Evolutionary conservation across 2,113 vertebrate species (phyloP).

Genomic region (Malurus alboscapulatus): DNA sequence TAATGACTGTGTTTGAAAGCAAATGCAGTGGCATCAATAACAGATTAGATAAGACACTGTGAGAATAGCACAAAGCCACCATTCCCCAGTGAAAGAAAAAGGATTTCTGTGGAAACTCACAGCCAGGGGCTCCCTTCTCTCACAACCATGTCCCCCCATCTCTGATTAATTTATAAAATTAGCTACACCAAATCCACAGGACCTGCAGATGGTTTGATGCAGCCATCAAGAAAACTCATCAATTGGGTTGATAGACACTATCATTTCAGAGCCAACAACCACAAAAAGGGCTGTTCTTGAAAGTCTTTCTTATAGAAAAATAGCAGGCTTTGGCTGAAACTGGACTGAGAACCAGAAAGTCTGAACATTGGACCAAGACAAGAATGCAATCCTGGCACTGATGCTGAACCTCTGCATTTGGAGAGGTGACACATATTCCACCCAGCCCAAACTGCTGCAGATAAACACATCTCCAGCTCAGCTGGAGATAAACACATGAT

Average conservation of each 20-base stretch:
- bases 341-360: not conserved
- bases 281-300: fast-evolving
- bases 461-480: not conserved
- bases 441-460: not conserved
- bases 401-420: not conserved
- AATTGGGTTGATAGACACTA: not conserved
- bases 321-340: not conserved
- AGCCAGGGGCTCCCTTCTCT: not conserved
- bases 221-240: not conserved
- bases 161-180: not conserved
- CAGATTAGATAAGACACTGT: constrained; percentile 17
- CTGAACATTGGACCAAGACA: not conserved
- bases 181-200: not conserved
- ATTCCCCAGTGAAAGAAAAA: not conserved
- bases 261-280: not conserved
- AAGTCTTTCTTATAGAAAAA: not conserved
- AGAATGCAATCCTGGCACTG: not conserved
- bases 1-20: constrained; percentile 66
- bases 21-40: not conserved
- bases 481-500: not conserved
- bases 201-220: not conserved
- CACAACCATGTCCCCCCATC: not conserved
- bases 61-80: not conserved
- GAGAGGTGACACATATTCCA: not conserved
- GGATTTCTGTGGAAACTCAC: not conserved